These are phyloP conservation scores for Drosophila navojoa DNA, from an alignment of 1,140 invertebrate species.

Conservation along the genomic window DNA sequence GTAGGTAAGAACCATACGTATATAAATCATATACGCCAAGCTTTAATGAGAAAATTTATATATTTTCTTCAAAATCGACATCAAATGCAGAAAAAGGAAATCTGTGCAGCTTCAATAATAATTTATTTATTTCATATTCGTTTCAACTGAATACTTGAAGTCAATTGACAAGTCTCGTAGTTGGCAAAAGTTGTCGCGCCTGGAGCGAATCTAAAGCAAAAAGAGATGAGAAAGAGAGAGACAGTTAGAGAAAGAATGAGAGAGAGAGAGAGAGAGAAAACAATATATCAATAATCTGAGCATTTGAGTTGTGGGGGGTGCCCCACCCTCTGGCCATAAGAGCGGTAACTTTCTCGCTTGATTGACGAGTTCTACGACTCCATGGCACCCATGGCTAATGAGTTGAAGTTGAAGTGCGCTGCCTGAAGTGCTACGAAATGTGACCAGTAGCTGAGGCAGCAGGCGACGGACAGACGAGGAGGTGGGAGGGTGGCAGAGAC, in stretches of 20 bases:
- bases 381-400: conserved; percentile 63
- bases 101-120: too few relatives aligned
- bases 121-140: neutral
- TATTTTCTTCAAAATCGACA: too few relatives aligned
- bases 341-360: conserved; percentile 74
- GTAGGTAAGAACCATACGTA: too few relatives aligned
- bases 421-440: conserved; percentile 29
- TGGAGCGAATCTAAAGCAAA: conserved; percentile 40
- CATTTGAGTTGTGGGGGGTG: conserved; percentile 22
- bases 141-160: neutral
- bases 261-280: conserved; percentile 3
- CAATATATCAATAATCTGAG: conserved; percentile 22
- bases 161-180: neutral
- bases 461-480: neutral
- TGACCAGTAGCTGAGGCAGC: neutral
- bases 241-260: too few relatives aligned
- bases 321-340: conserved; percentile 4
- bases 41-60: too few relatives aligned
- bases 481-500: conserved; percentile 7
- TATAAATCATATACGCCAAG: too few relatives aligned
- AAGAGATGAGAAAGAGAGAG: conserved; percentile 14
- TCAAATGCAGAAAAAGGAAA: too few relatives aligned
- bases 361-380: conserved; percentile 76
- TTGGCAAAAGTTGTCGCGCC: conserved; percentile 14
- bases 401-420: conserved; percentile 66